phyloP scores from a whole-genome alignment of 2,888 invertebrate genomes.

The Agrotis ipsilon region DNA sequence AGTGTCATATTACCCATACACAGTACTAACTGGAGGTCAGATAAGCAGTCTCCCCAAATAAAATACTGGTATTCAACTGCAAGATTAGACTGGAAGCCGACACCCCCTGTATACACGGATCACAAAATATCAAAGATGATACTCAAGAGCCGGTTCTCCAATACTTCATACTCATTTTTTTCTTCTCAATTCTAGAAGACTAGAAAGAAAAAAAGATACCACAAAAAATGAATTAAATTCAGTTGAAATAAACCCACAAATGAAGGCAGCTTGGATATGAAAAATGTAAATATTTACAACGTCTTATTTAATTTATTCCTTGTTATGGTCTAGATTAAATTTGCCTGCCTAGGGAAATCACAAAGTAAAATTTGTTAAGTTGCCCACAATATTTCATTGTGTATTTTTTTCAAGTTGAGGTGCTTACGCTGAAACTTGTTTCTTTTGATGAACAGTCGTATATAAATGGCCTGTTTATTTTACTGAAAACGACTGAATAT shows the following conservation, averaged over 20 bases:
- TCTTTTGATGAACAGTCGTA: slow-evolving; percentile 22
- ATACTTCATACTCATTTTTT: no score
- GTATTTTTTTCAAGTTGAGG: slow-evolving; percentile 29
- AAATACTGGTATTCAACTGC: no score
- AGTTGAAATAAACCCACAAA: slow-evolving; percentile 22
- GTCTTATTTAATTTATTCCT: slow-evolving; percentile 43
- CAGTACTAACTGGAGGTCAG: no score
- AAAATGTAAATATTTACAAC: slow-evolving; percentile 43
- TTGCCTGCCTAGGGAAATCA: slow-evolving; percentile 52
- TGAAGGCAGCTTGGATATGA: slow-evolving; percentile 8
- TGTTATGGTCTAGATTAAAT: slow-evolving; percentile 47
- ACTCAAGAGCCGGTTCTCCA: no score
- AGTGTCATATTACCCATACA: no score
- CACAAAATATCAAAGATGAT: no score
- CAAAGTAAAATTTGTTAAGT: slow-evolving; percentile 41
- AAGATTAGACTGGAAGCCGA: no score
- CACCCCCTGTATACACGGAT: no score
- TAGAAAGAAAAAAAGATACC: background rate
- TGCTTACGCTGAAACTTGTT: slow-evolving; percentile 29
- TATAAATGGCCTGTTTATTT: background rate
- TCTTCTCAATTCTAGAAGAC: background rate
- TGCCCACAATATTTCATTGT: slow-evolving; percentile 45
- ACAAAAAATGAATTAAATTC: background rate
- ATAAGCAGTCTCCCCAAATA: no score
- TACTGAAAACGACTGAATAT: background rate